Evolutionary conservation across 2,888 invertebrate genomes (phyloP).

Genomic region (Nesidiocoris tenuis): DNA sequence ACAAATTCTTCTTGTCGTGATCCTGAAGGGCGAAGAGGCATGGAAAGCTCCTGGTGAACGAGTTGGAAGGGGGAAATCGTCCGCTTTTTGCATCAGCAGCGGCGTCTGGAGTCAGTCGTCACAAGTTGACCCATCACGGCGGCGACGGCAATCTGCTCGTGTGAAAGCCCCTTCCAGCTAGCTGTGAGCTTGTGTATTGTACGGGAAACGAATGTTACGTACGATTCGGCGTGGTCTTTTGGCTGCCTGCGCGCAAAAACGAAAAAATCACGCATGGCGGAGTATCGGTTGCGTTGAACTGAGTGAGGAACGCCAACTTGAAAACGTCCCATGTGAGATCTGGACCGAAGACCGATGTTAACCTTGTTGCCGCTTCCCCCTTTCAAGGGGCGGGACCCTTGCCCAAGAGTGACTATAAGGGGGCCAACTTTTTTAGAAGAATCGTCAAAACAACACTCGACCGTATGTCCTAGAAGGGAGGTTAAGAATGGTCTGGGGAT

Average conservation of each 20-base stretch:
- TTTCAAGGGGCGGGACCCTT: too few relatives aligned
- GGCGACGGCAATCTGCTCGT: constrained; percentile 2
- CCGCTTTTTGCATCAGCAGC: too few relatives aligned
- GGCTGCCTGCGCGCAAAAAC: constrained; percentile 2
- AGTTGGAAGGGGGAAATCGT: too few relatives aligned
- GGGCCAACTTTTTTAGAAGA: too few relatives aligned
- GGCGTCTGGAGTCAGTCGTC: neutral
- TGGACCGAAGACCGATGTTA: neutral
- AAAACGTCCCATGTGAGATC: neutral
- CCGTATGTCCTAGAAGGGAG: too few relatives aligned
- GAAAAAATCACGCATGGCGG: neutral
- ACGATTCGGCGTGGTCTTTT: neutral
- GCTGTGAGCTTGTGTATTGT: constrained; percentile 4
- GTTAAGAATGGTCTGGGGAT: too few relatives aligned
- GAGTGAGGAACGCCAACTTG: neutral
- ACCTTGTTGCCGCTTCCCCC: constrained; percentile 4
- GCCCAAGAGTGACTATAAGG: too few relatives aligned
- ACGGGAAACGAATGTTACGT: neutral
- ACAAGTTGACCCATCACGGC: neutral
- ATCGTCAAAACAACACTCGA: too few relatives aligned
- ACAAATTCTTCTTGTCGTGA: too few relatives aligned
- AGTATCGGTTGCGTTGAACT: neutral
- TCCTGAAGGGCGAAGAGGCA: too few relatives aligned
- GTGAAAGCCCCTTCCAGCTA: neutral
- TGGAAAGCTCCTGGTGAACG: too few relatives aligned